Evolutionary conservation across 2,113 vertebrate species (phyloP).

Genomic region (Colossoma macropomum): DNA sequence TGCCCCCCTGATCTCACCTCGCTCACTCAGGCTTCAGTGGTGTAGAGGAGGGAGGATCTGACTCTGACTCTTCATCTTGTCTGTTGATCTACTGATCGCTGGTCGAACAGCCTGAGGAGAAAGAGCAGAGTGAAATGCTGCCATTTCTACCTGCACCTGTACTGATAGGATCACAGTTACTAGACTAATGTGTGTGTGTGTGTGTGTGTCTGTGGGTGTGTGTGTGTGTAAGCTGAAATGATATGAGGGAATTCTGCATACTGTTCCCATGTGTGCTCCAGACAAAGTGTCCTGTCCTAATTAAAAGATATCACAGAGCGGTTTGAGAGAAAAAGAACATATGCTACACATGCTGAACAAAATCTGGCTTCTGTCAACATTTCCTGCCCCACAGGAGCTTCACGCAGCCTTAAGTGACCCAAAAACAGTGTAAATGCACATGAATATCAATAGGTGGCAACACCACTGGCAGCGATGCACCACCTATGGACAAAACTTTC

Average conservation of each 20-base stretch:
- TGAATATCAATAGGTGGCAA: neutral
- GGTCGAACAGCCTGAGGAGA: constrained; percentile 44
- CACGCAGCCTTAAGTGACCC: neutral
- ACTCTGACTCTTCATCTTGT: constrained; percentile 41
- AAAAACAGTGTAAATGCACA: neutral
- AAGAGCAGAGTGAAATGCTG: neutral
- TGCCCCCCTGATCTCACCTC: constrained; percentile 33
- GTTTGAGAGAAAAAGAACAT: constrained; percentile 23
- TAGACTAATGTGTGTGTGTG: neutral
- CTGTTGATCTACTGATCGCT: constrained; percentile 27
- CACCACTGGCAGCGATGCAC: neutral
- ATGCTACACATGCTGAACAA: constrained; percentile 24
- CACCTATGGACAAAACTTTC: no score
- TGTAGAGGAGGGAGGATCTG: constrained; percentile 7
- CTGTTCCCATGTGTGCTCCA: neutral
- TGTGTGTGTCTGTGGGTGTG: neutral
- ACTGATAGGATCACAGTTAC: constrained; percentile 26
- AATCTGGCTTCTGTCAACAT: constrained; percentile 11
- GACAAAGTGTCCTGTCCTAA: constrained; percentile 21
- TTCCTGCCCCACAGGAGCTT: constrained; percentile 8
- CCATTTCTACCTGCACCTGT: neutral
- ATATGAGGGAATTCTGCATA: neutral
- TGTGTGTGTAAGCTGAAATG: neutral
- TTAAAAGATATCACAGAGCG: constrained; percentile 6
- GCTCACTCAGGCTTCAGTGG: constrained; percentile 32